phyloP scores from a whole-genome alignment of 2,113 vertebrate species.

The Tragelaphus imberbis region DNA sequence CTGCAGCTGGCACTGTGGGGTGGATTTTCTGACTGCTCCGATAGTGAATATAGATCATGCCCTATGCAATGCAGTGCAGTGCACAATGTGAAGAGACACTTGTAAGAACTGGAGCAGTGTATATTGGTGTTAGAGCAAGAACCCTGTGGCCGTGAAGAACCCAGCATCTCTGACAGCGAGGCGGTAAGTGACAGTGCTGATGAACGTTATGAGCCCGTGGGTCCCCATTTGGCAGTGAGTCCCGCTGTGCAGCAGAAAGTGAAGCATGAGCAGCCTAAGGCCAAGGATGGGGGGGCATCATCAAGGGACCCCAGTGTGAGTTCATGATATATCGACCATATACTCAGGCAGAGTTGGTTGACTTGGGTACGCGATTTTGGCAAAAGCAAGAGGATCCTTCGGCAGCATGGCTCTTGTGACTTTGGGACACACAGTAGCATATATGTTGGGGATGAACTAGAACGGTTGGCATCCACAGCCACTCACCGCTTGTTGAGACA shows the following conservation, averaged over 20 bases:
- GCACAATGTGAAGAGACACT: background rate
- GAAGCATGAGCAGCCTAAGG: background rate
- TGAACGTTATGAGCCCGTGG: background rate
- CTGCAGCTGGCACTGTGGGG: background rate
- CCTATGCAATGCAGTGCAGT: accelerated
- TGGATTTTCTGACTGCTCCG: background rate
- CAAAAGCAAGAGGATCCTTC: background rate
- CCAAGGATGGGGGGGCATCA: accelerated
- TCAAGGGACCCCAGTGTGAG: background rate
- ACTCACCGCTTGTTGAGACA: too few relatives aligned
- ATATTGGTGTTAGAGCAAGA: background rate
- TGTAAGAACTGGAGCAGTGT: background rate
- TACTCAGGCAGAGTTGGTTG: background rate
- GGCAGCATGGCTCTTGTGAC: background rate
- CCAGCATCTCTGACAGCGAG: background rate
- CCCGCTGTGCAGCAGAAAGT: accelerated
- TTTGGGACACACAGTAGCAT: background rate
- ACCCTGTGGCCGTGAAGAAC: background rate
- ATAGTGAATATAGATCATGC: background rate
- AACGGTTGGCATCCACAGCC: background rate
- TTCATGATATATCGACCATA: background rate
- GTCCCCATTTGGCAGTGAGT: background rate
- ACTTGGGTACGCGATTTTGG: background rate
- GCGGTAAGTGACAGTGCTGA: background rate
- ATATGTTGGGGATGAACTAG: background rate